These are phyloP conservation scores for Theodoxus fluviatilis DNA, from an alignment of 2,888 invertebrate genomes.

Conservation along the genomic window DNA sequence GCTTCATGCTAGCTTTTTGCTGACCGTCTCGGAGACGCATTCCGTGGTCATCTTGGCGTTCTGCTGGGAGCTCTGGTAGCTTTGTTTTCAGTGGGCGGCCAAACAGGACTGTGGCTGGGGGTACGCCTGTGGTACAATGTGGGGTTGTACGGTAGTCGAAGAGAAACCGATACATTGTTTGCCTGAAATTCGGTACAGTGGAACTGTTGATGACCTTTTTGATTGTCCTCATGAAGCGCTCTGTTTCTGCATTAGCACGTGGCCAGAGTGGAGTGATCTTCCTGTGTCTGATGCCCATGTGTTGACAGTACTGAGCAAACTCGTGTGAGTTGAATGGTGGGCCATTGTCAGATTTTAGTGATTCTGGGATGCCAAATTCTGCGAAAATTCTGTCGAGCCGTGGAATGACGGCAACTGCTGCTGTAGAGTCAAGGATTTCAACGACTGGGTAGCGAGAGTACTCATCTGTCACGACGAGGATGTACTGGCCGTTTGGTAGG, in stretches of 20 bases:
- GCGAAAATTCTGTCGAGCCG: constrained; percentile 29
- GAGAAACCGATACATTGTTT: background rate
- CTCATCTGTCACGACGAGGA: constrained; percentile 31
- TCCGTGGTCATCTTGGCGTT: background rate
- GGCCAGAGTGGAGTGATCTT: constrained; percentile 12
- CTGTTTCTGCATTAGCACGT: background rate
- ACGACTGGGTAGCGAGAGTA: constrained; percentile 28
- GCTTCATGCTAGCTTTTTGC: background rate
- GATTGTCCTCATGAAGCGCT: constrained; percentile 17
- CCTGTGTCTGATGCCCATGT: constrained; percentile 15
- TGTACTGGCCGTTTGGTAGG: constrained; percentile 25
- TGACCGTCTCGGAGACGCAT: background rate
- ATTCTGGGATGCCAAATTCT: constrained; percentile 24
- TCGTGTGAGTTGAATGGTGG: background rate
- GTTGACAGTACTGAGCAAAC: constrained; percentile 18
- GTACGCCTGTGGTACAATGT: constrained; percentile 17
- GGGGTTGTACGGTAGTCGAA: background rate
- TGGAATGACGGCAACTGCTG: constrained; percentile 24
- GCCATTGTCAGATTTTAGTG: constrained; percentile 27
- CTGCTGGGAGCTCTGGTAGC: too few species aligned
- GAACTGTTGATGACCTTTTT: background rate
- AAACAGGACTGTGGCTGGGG: constrained; percentile 10
- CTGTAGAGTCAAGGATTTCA: constrained; percentile 22
- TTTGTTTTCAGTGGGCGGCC: constrained; percentile 3
- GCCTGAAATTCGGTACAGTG: background rate